These are phyloP conservation scores for Semotilus atromaculatus DNA, from an alignment of 2,797 vertebrate species.

Conservation along the genomic window DNA sequence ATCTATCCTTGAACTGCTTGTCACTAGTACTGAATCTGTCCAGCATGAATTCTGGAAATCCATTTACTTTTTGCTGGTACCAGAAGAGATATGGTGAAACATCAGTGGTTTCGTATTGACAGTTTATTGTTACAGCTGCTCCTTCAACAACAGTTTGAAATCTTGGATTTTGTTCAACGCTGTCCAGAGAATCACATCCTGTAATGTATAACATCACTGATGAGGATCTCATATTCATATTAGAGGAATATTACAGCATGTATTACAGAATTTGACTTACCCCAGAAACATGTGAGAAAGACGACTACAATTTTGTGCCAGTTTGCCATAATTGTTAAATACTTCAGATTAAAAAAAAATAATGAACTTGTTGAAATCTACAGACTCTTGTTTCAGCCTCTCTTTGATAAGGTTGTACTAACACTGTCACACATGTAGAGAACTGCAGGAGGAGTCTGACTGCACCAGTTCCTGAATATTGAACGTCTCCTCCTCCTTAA, in stretches of 20 bases:
- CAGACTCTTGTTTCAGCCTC: background rate
- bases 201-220: background rate
- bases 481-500: background rate
- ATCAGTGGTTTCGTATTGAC: background rate
- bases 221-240: background rate
- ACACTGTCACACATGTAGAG: background rate
- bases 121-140: background rate
- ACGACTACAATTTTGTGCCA: background rate
- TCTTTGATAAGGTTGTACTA: background rate
- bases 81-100: background rate
- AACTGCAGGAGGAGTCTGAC: background rate
- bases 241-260: background rate
- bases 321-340: background rate
- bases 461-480: background rate
- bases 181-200: slow-evolving; percentile 6
- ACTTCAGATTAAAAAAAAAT: background rate
- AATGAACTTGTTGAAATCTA: background rate
- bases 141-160: background rate
- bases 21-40: background rate
- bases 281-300: background rate
- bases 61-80: background rate
- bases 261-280: slow-evolving; percentile 3
- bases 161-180: background rate
- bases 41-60: background rate
- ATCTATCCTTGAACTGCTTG: background rate